phyloP scores from a whole-genome alignment of 1,140 invertebrate genomes.

The Meloidogyne chitwoodi region DNA sequence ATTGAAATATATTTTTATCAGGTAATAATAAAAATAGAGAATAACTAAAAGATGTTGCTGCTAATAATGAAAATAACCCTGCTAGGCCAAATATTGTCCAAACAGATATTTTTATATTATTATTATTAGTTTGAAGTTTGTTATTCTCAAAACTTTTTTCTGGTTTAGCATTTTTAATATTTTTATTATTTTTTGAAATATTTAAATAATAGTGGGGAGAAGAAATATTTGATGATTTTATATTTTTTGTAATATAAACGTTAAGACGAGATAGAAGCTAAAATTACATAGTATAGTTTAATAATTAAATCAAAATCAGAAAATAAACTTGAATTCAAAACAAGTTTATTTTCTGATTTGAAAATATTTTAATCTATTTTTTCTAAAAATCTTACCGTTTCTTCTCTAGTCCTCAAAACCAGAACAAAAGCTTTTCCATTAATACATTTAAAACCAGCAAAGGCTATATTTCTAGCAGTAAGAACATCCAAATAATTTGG shows the following conservation, averaged over 20 bases:
- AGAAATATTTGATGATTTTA: no score
- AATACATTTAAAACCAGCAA: conserved; percentile 31
- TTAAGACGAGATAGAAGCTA: no score
- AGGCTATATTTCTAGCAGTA: conserved; percentile 39
- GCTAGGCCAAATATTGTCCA: neutral
- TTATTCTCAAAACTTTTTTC: no score
- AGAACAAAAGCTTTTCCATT: conserved; percentile 32
- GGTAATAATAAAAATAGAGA: neutral
- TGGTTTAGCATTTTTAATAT: no score
- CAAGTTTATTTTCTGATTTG: neutral
- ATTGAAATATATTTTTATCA: neutral
- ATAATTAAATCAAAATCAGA: no score
- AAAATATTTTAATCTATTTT: neutral
- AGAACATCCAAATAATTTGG: conserved; percentile 33
- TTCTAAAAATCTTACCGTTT: conserved; percentile 26
- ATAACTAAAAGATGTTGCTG: neutral
- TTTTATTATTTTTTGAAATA: no score
- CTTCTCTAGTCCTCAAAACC: conserved; percentile 42
- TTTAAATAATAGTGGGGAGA: no score
- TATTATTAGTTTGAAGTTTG: no score
- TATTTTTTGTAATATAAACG: no score
- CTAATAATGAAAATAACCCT: neutral
- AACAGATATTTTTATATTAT: neutral
- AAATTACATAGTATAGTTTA: no score
- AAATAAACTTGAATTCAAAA: no score